Evolutionary conservation across 64 coral and sea anemone genomes (phyloP).

Genomic region (Pocillopora damicornis): DNA sequence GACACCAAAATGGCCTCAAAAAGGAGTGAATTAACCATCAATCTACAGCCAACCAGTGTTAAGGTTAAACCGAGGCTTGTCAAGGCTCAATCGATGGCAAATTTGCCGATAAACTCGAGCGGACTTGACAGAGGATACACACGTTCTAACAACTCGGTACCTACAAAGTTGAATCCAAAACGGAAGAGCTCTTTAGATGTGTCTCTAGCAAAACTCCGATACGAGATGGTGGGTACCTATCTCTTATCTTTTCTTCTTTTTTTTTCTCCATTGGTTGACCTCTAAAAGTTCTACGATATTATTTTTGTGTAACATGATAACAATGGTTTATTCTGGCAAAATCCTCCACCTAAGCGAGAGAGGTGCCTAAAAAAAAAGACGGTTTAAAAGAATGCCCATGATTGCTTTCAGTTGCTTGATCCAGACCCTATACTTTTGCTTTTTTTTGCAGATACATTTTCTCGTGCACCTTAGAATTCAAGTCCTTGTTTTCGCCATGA

Average conservation of each 20-base stretch:
- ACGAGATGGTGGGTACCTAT: conserved; percentile 16
- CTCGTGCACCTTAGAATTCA: not conserved
- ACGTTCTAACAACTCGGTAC: not conserved
- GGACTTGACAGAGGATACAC: too few species aligned
- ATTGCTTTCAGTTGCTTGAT: not conserved
- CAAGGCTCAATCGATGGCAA: not conserved
- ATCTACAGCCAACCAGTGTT: not conserved
- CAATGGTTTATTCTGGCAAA: not conserved
- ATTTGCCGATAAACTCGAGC: not conserved
- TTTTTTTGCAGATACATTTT: not conserved
- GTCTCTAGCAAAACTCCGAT: conserved; percentile 32
- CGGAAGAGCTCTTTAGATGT: conserved; percentile 9
- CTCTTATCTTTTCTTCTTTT: not conserved
- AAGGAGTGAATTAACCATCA: not conserved
- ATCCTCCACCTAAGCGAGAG: not conserved
- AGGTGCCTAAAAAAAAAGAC: too few species aligned
- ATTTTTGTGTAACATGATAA: not conserved
- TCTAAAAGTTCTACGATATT: not conserved
- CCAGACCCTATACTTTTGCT: not conserved
- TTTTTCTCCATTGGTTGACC: not conserved
- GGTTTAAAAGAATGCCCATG: not conserved
- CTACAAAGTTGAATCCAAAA: not conserved
- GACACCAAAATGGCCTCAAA: not conserved
- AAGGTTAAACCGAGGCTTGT: not conserved
- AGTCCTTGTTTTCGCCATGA: not conserved